Percentiles rank a stretch among this genome's conserved stretches.
phyloP scores from a whole-genome alignment of 2,888 invertebrate genomes.

The Hyalella azteca region DNA sequence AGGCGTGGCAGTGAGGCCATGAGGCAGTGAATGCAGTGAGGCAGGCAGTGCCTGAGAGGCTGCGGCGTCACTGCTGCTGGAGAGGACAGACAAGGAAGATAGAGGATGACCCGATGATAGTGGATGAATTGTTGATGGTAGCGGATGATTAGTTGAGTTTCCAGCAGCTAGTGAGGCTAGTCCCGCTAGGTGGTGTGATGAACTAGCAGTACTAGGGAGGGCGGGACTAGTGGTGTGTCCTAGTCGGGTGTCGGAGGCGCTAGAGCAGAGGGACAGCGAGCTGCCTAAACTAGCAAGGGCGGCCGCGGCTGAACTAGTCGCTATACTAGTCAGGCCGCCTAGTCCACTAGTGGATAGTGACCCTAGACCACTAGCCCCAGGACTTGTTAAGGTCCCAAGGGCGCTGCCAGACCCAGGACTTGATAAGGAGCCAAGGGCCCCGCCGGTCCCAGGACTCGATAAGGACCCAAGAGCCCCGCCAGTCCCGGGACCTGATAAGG shows the following conservation, averaged over 20 bases:
- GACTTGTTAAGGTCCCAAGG: too few relatives aligned
- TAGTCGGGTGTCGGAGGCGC: conserved; percentile 42
- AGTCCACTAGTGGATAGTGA: neutral
- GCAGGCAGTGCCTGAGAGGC: conserved; percentile 49
- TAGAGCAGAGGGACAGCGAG: conserved; percentile 42
- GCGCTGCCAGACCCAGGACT: conserved; percentile 29
- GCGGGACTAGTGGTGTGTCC: conserved; percentile 42
- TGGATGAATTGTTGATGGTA: neutral
- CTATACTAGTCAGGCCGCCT: neutral
- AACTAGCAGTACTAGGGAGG: conserved; percentile 36
- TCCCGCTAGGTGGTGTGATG: neutral
- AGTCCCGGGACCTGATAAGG: conserved; percentile 35
- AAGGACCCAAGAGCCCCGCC: neutral
- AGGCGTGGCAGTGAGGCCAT: conserved; percentile 45
- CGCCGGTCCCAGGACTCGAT: neutral
- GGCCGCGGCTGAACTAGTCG: neutral
- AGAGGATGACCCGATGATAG: conserved; percentile 43
- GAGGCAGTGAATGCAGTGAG: conserved; percentile 36
- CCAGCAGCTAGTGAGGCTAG: conserved; percentile 12
- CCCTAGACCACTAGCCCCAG: too few relatives aligned
- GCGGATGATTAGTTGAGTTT: neutral
- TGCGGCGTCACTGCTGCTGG: conserved; percentile 42
- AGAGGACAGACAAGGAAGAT: conserved; percentile 26
- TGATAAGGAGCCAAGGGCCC: conserved; percentile 5
- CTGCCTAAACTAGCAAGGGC: neutral